Evolutionary conservation across 2,888 invertebrate genomes (phyloP).

Genomic region (Macaria liturata): DNA sequence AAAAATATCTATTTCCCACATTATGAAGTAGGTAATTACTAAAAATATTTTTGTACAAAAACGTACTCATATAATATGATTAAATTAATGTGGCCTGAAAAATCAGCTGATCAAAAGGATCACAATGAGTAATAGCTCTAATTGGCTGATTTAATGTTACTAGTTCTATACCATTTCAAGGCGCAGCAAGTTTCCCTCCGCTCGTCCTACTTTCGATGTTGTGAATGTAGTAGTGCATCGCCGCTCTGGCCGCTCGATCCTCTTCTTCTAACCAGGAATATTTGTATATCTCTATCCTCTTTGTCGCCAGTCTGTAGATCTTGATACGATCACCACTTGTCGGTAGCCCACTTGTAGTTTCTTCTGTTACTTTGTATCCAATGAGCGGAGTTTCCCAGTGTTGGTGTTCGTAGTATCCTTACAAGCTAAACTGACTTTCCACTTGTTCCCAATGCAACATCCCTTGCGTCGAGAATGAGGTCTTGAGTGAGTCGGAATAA

Average conservation of each 20-base stretch:
- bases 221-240: constrained; percentile 81
- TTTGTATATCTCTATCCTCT: constrained; percentile 71
- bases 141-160: constrained; percentile 30
- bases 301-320: constrained; percentile 75
- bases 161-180: constrained; percentile 75
- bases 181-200: constrained; percentile 69
- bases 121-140: constrained; percentile 13
- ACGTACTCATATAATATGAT: too few species aligned
- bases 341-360: constrained; percentile 79
- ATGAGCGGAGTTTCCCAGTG: constrained; percentile 73
- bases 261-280: constrained; percentile 72
- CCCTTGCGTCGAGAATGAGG: constrained; percentile 20
- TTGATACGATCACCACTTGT: constrained; percentile 67
- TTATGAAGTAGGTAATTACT: too few species aligned
- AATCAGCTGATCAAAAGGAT: too few species aligned
- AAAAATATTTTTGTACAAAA: too few species aligned
- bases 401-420: constrained; percentile 73
- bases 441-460: constrained; percentile 17
- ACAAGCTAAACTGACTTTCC: constrained; percentile 59
- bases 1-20: too few species aligned
- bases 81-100: too few species aligned
- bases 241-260: constrained; percentile 69
- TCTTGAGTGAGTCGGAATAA: constrained; percentile 26
- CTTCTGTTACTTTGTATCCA: constrained; percentile 74
- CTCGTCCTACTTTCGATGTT: constrained; percentile 78